Base-by-base conservation (phyloP, 2,888 invertebrate genomes). In the Ophion slaviceki region DNA sequence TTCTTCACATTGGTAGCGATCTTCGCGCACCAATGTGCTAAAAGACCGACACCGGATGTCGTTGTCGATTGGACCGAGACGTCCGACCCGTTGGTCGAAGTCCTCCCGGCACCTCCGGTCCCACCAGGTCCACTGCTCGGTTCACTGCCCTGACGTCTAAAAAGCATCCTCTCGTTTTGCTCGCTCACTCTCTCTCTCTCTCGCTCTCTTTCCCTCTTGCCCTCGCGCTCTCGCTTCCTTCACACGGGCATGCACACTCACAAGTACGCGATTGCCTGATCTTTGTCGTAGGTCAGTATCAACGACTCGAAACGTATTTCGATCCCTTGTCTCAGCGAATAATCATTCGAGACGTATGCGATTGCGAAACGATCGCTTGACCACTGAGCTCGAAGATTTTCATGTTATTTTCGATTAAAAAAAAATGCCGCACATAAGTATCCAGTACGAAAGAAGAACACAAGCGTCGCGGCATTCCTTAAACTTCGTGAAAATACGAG, bases 1-100 rank as follows among this genome's bases (percentile, higher is more conserved):
- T 91, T 91, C 88, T 92, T 93, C 78, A 93, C 93, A 88, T 93
- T 93, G 40, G 93, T 92, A n/a, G 93, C 90, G 57, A 94, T 91
- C 80, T 91, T 92, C 24, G 92, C 89, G 89, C 93, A 93, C 93
- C 92, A 92, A 81, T 92, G 94, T 86, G 92, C 90, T 87, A 93
- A 82, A 14, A 91, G 89, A 36, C 91, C 90, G 82, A 92, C 89
- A 66, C 88, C 84, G 84, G 89, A 86, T 68, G 91, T 89, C 17
- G 91, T 88, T 81, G 91, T 88, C 70, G 91, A 87, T 40, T 90
- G 89, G 64, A 90, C 87, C 77, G 88, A 72, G 64, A 88, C 89
- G 84, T 88, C 89, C 45, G 89, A 88, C 28, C 90, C 89, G 87
- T 88, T 89, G 59, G 89, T 87, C 72, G 90, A 68, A 45, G 77